Conservation (phyloP, 2,888 invertebrate genomes). For the Sinotaia quadrata region DNA sequence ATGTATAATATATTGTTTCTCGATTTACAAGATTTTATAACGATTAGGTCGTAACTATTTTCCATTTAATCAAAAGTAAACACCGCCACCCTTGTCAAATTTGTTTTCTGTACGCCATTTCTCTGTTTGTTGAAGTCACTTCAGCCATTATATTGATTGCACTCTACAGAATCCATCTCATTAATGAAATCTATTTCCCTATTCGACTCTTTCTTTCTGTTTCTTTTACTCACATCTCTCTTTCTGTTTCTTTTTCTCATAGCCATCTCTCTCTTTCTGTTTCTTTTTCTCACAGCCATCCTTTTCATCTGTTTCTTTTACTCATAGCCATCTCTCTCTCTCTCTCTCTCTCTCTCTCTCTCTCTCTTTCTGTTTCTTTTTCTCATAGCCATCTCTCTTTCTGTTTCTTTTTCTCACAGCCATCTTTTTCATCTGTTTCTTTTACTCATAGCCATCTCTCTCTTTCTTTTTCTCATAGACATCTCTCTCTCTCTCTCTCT, state of each 20-base stretch:
- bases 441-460: background rate
- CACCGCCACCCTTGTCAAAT: too few relatives aligned
- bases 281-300: background rate
- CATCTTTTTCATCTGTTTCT: background rate
- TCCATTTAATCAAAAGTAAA: too few relatives aligned
- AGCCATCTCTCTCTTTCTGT: conserved; percentile 8
- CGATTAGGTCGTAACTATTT: too few relatives aligned
- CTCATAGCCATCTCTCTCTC: too few relatives aligned
- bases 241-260: background rate
- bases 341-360: conserved; percentile 8
- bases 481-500: conserved; percentile 14
- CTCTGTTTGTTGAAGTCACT: too few relatives aligned
- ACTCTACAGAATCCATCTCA: too few relatives aligned
- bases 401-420: background rate
- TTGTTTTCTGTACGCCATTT: too few relatives aligned
- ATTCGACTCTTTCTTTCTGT: conserved; percentile 20
- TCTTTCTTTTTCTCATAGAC: conserved; percentile 1
- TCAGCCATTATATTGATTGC: too few relatives aligned
- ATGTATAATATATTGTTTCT: too few relatives aligned
- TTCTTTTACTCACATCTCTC: background rate
- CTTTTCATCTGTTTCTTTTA: too few relatives aligned
- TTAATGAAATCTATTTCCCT: too few relatives aligned
- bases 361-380: background rate
- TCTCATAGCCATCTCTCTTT: background rate
- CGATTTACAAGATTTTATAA: too few relatives aligned